These are phyloP conservation scores for Phylloscopus trochilus DNA, from an alignment of 2,113 vertebrate genomes.

Conservation along the genomic window DNA sequence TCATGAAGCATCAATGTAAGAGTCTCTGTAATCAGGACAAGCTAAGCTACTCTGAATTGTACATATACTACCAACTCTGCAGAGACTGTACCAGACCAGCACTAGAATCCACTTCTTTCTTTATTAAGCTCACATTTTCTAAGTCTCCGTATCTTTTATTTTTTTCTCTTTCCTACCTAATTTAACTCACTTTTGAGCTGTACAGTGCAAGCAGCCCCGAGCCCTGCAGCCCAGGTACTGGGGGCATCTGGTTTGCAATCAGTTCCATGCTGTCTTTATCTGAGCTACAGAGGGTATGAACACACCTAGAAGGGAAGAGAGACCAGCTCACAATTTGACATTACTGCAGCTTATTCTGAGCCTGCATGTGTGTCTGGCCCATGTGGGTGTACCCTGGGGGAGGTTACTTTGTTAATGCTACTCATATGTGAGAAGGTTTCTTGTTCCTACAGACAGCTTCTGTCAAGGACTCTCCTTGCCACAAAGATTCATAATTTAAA, in stretches of 20 bases:
- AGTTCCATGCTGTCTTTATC: not conserved
- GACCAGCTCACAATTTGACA: not conserved
- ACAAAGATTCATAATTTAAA: slow-evolving; percentile 22
- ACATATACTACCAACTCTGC: not conserved
- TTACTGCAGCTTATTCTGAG: not conserved
- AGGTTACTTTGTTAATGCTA: not conserved
- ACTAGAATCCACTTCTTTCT: not conserved
- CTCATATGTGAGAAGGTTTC: not conserved
- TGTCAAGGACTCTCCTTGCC: not conserved
- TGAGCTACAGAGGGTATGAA: not conserved
- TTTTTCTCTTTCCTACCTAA: not conserved
- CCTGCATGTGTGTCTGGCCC: not conserved
- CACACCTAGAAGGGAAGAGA: not conserved
- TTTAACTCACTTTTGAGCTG: not conserved
- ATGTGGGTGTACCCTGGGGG: not conserved
- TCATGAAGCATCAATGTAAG: not conserved
- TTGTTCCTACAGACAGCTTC: not conserved
- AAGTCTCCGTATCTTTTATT: not conserved
- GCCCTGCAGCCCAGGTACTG: not conserved
- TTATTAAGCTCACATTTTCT: not conserved
- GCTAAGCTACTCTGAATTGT: not conserved
- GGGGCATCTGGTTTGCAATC: not conserved
- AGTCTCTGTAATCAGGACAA: not conserved
- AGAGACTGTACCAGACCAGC: not conserved
- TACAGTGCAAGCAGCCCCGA: not conserved